Evolutionary conservation across 2,888 invertebrate genomes (phyloP).

Genomic region (Allacma fusca): DNA sequence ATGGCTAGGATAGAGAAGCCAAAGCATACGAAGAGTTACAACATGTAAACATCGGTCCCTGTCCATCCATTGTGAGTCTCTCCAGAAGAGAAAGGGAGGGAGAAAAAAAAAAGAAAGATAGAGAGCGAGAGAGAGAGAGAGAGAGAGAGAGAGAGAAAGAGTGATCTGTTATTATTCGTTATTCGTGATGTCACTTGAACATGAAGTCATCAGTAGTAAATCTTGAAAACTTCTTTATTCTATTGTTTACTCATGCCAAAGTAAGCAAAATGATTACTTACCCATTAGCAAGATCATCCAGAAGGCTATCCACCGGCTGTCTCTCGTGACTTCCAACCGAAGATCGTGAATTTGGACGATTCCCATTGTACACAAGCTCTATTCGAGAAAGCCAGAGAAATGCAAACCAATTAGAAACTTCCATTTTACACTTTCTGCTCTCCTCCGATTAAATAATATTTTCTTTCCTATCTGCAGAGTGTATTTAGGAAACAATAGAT

Average conservation of each 20-base stretch:
- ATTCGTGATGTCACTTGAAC: neutral
- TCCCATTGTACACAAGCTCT: slow-evolving; percentile 61
- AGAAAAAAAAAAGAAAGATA: neutral
- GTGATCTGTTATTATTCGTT: neutral
- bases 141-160: neutral
- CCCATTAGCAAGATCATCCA: slow-evolving; percentile 88
- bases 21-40: too few species aligned
- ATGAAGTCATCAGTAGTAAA: neutral
- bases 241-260: slow-evolving; percentile 36
- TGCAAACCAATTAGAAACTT: too few species aligned
- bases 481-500: too few species aligned
- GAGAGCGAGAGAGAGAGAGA: neutral
- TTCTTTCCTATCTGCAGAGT: neutral
- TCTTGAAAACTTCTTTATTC: slow-evolving; percentile 8
- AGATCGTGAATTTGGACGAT: slow-evolving; percentile 60
- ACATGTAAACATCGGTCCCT: neutral
- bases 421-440: neutral
- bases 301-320: slow-evolving; percentile 86
- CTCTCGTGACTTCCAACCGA: slow-evolving; percentile 64
- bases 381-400: slow-evolving; percentile 33
- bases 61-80: too few species aligned
- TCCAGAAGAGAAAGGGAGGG: neutral
- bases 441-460: neutral
- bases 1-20: too few species aligned
- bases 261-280: slow-evolving; percentile 65